Conservation (phyloP, 2,113 vertebrate genomes). For the Leucosticte australis region DNA sequence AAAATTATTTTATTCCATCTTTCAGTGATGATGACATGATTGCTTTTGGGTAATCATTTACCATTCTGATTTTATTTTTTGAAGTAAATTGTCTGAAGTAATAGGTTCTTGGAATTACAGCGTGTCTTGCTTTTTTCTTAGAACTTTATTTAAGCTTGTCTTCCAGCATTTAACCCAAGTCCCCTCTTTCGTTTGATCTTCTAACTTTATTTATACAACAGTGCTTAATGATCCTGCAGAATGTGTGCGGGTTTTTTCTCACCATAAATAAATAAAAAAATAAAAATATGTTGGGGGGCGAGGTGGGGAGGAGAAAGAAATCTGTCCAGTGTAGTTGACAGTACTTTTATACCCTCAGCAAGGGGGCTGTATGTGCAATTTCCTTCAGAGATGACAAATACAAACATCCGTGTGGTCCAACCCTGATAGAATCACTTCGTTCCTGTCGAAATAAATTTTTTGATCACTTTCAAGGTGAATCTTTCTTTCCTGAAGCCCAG, state of each 20-base stretch:
- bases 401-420: conserved; percentile 74
- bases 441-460: conserved; percentile 71
- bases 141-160: conserved; percentile 89
- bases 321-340: conserved; percentile 76
- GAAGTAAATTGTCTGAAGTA: conserved; percentile 96
- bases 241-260: conserved; percentile 34
- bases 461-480: conserved; percentile 79
- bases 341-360: conserved; percentile 82
- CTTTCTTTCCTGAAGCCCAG: conserved; percentile 52
- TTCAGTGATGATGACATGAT: conserved; percentile 99
- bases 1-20: conserved; percentile 99
- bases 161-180: conserved; percentile 86
- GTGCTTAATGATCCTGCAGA: conserved; percentile 83
- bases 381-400: conserved; percentile 78
- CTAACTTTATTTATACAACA: conserved; percentile 90
- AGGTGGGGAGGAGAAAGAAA: neutral
- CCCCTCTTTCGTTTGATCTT: conserved; percentile 83
- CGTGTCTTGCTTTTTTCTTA: conserved; percentile 82
- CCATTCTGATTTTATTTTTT: conserved; percentile 94
- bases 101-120: conserved; percentile 91
- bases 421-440: conserved; percentile 74
- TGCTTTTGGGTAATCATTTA: conserved; percentile 99
- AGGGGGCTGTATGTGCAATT: conserved; percentile 78
- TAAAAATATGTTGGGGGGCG: neutral
- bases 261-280: conserved; percentile 16